Percentiles rank a stretch among this genome's conserved stretches.
phyloP scores from a whole-genome alignment of 2,113 vertebrate genomes.

The Callocephalon fimbriatum region DNA sequence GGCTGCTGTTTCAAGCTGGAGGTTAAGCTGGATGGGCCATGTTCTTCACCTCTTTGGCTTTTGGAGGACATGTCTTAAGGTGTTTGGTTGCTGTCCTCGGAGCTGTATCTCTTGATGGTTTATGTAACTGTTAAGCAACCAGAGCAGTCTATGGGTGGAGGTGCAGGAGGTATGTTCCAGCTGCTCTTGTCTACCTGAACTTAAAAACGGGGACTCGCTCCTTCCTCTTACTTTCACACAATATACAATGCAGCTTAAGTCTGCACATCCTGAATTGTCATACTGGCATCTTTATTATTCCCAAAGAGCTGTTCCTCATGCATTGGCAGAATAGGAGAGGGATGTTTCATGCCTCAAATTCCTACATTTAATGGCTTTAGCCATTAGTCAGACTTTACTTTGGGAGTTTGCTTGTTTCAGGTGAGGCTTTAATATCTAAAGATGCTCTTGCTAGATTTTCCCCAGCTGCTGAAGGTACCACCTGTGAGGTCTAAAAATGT shows the following conservation, averaged over 20 bases:
- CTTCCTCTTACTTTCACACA: no score
- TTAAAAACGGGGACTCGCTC: no score
- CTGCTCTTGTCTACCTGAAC: no score
- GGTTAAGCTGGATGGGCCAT: not conserved
- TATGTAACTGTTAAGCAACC: not conserved
- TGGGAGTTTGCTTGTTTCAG: not conserved
- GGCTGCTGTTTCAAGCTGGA: not conserved
- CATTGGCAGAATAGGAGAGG: not conserved
- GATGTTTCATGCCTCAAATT: not conserved
- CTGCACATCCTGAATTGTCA: not conserved
- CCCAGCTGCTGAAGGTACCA: no score
- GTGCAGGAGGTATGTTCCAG: no score
- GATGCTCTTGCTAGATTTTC: not conserved
- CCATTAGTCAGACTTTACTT: not conserved
- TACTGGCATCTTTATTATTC: not conserved
- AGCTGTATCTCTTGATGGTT: not conserved
- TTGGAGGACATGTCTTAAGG: fast-evolving
- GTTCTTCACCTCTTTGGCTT: not conserved
- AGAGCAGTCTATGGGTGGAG: no score
- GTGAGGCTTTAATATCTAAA: not conserved
- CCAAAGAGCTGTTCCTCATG: not conserved
- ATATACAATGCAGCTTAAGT: not conserved
- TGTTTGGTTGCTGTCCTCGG: not conserved
- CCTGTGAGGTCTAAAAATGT: not conserved
- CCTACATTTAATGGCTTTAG: not conserved